Conservation (phyloP, 2,888 invertebrate species). For the Cataglyphis rosenhaueri region DNA sequence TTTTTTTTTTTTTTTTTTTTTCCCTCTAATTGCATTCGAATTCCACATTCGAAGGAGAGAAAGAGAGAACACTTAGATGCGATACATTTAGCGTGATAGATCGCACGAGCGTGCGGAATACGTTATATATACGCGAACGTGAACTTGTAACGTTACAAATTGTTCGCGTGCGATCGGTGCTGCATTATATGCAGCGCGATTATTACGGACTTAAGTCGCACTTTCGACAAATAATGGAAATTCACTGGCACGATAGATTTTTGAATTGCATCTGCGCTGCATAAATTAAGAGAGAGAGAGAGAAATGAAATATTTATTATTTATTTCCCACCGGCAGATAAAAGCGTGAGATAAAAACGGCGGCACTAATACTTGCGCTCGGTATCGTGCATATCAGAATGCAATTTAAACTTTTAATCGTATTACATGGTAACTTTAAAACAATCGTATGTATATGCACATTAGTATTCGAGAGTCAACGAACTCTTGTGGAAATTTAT, state of each 20-base stretch:
- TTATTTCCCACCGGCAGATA: background rate
- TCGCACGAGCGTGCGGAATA: slow-evolving; percentile 25
- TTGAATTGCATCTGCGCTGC: background rate
- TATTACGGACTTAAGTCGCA: background rate
- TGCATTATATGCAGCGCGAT: slow-evolving; percentile 3
- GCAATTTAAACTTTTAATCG: slow-evolving; percentile 25
- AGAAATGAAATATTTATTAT: background rate
- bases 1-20: background rate
- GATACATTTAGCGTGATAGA: slow-evolving; percentile 22
- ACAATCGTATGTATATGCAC: slow-evolving; percentile 1
- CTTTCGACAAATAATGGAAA: slow-evolving; percentile 23
- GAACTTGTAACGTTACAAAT: slow-evolving; percentile 22
- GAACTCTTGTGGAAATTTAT: background rate
- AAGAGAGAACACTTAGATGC: slow-evolving; percentile 13
- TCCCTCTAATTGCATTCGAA: slow-evolving; percentile 32
- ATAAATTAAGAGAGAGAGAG: background rate
- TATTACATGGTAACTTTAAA: background rate
- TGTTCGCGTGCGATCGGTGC: background rate
- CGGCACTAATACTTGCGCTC: background rate
- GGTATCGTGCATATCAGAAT: slow-evolving; percentile 1
- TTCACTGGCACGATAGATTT: background rate
- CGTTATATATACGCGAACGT: slow-evolving; percentile 32
- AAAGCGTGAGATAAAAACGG: background rate
- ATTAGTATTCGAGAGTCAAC: background rate
- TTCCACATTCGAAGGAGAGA: slow-evolving; percentile 20